phyloP scores from a whole-genome alignment of 1,140 invertebrate species.

The Nasonia vitripennis region DNA sequence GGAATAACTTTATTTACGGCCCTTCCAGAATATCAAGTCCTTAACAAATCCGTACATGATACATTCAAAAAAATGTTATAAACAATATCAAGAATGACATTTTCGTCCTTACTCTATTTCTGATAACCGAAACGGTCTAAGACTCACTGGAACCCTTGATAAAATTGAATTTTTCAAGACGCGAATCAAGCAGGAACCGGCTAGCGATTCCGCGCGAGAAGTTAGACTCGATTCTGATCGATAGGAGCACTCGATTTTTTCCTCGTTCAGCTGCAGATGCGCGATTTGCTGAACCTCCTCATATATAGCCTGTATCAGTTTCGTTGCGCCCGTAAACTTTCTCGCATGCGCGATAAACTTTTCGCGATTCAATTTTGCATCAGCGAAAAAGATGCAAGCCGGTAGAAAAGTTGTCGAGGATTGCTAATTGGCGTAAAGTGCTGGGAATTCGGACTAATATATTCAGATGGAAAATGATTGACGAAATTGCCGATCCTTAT shows the following conservation, averaged over 20 bases:
- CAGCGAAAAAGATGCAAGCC: background rate
- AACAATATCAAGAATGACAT: no score
- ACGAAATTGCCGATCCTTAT: no score
- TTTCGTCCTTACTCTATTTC: no score
- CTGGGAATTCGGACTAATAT: background rate
- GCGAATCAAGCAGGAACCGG: slow-evolving; percentile 59
- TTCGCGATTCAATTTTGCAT: slow-evolving; percentile 15
- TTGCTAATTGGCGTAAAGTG: background rate
- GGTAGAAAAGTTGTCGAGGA: background rate
- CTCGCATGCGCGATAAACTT: slow-evolving; percentile 14
- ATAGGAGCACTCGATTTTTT: slow-evolving; percentile 20
- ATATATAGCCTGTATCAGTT: background rate
- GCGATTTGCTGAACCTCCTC: background rate
- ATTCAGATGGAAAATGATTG: no score
- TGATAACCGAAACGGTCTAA: no score
- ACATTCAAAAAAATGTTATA: no score
- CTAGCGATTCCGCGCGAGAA: slow-evolving; percentile 51
- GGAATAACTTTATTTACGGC: background rate
- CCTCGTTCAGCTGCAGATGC: background rate
- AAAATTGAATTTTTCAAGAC: slow-evolving; percentile 60
- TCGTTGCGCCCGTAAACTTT: background rate
- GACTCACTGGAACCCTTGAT: slow-evolving; percentile 27
- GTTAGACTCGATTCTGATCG: slow-evolving; percentile 50
- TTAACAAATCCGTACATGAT: no score
- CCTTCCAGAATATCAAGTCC: no score